Conservation (phyloP, 2,113 vertebrate genomes). For the Riparia riparia region DNA sequence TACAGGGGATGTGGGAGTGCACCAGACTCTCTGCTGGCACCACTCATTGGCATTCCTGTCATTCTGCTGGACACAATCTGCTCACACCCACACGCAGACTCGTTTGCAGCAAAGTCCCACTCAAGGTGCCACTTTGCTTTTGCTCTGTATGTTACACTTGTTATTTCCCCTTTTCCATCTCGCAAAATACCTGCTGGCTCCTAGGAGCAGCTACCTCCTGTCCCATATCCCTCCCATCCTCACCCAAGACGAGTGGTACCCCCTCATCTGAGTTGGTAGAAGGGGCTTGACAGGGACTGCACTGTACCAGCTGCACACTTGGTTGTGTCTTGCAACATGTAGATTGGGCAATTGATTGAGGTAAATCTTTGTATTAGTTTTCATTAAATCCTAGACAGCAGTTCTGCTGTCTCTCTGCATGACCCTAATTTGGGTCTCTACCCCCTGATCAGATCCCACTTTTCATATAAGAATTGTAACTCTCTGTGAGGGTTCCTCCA, state of each 20-base stretch:
- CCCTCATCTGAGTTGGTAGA: background rate
- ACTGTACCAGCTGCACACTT: background rate
- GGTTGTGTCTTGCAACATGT: background rate
- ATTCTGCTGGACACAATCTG: background rate
- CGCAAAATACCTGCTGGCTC: background rate
- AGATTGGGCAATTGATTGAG: background rate
- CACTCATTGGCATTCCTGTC: fast-evolving
- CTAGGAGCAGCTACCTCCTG: background rate
- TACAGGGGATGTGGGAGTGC: background rate
- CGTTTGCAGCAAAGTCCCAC: background rate
- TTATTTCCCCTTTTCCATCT: background rate
- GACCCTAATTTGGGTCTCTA: background rate
- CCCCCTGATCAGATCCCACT: background rate
- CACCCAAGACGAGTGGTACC: fast-evolving
- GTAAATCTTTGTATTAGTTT: background rate
- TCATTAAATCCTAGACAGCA: background rate
- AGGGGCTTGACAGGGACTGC: background rate
- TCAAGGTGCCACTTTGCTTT: fast-evolving
- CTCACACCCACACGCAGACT: fast-evolving
- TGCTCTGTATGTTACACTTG: background rate
- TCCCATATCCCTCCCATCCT: background rate
- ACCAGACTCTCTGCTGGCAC: background rate
- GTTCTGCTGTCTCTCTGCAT: background rate
- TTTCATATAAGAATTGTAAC: background rate
- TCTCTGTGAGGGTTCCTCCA: background rate